These are phyloP conservation scores for Zapornia atra DNA, from an alignment of 2,113 vertebrate species.

Conservation along the genomic window DNA sequence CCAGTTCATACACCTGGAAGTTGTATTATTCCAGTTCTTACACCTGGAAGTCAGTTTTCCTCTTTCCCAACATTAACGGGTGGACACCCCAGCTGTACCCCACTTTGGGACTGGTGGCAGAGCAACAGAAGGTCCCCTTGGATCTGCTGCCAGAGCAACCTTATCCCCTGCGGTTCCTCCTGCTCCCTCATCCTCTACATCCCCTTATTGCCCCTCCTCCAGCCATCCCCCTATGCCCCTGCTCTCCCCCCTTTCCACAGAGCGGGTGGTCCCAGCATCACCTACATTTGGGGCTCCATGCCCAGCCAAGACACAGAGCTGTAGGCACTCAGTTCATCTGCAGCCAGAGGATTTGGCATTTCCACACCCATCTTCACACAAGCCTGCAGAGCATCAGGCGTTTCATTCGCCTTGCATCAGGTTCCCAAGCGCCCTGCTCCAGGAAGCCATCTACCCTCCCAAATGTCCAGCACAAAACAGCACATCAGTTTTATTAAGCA, in stretches of 20 bases:
- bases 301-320: background rate
- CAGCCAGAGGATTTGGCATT: background rate
- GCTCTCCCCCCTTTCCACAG: background rate
- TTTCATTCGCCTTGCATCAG: background rate
- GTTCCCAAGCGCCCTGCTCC: fast-evolving
- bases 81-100: background rate
- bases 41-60: background rate
- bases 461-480: background rate
- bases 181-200: background rate
- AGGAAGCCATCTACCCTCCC: background rate
- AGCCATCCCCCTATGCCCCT: background rate
- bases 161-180: background rate
- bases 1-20: background rate
- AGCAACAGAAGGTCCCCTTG: background rate
- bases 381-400: background rate
- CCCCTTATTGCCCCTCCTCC: background rate
- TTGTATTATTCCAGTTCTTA: no score
- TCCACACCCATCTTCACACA: fast-evolving
- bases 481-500: slow-evolving; percentile 35
- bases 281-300: fast-evolving
- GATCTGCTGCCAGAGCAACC: background rate
- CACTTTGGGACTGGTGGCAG: fast-evolving
- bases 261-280: background rate
- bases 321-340: background rate
- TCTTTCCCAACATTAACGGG: background rate